Conservation (phyloP, 2,888 invertebrate species). For the Phaonia tiefii region DNA sequence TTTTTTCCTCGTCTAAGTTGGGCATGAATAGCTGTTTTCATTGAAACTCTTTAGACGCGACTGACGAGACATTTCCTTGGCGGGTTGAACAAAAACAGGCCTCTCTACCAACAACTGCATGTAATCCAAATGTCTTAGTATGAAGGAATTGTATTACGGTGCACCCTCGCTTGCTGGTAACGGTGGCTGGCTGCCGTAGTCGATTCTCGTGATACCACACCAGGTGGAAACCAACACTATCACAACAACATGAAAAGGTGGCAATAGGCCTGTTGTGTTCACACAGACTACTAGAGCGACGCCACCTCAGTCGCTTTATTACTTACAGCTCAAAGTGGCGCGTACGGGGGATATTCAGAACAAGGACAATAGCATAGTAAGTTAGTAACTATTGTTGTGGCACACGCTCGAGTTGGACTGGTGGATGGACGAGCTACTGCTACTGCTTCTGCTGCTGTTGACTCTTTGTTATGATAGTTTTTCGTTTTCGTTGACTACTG, state of each 20-base stretch:
- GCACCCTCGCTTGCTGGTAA: conserved; percentile 31
- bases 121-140: conserved; percentile 61
- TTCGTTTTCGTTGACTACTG: conserved; percentile 44
- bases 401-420: conserved; percentile 52
- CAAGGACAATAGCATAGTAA: conserved; percentile 55
- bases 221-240: conserved; percentile 63
- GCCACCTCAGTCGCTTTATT: conserved; percentile 45
- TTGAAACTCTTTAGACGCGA: conserved; percentile 80
- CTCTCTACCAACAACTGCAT: conserved; percentile 46
- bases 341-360: conserved; percentile 46
- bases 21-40: conserved; percentile 75
- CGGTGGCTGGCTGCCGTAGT: conserved; percentile 26
- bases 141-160: conserved; percentile 61
- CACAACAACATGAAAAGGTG: conserved; percentile 50
- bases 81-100: conserved; percentile 67
- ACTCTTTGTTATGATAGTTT: conserved; percentile 26
- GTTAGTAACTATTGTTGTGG: conserved; percentile 41
- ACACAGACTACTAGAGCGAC: conserved; percentile 40
- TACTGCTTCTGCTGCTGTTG: conserved; percentile 40
- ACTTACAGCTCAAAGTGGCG: conserved; percentile 26
- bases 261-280: conserved; percentile 57
- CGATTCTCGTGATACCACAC: conserved; percentile 35
- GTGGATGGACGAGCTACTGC: conserved; percentile 53
- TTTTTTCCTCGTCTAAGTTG: conserved; percentile 58
- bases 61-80: conserved; percentile 77